phyloP scores from a whole-genome alignment of 2,797 vertebrate genomes.

The Sebastolobus altivelis region DNA sequence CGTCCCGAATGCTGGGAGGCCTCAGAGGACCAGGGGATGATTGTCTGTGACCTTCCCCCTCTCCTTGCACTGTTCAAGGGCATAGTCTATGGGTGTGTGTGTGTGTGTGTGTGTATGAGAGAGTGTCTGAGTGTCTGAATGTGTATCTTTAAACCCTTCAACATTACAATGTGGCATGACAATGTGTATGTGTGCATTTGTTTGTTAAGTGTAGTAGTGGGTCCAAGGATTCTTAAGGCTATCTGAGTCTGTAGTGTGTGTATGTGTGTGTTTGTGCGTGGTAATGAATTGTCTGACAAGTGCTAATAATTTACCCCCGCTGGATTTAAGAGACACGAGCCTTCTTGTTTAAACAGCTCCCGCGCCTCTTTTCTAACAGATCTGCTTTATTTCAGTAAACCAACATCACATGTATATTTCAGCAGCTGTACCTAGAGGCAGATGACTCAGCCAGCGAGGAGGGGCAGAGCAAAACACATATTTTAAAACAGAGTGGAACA shows the following conservation, averaged over 20 bases:
- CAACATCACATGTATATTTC: constrained; percentile 78
- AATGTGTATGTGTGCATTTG: background rate
- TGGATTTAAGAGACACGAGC: constrained; percentile 50
- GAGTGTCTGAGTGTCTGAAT: background rate
- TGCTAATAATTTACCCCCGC: constrained; percentile 48
- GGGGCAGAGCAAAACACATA: constrained; percentile 61
- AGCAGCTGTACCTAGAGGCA: constrained; percentile 67
- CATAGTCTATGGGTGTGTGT: constrained; percentile 29
- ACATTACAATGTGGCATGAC: background rate
- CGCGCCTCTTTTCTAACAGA: constrained; percentile 28
- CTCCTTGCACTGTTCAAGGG: constrained; percentile 71
- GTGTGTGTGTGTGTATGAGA: background rate
- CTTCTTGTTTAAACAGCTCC: constrained; percentile 54
- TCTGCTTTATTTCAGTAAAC: constrained; percentile 64
- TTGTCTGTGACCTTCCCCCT: constrained; percentile 77
- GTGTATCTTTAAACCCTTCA: constrained; percentile 15
- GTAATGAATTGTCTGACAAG: constrained; percentile 37
- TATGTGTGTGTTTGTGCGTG: constrained; percentile 4
- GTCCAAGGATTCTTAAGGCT: constrained; percentile 40
- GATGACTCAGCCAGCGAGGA: constrained; percentile 58
- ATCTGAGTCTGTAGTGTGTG: constrained; percentile 11
- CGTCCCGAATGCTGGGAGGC: constrained; percentile 69
- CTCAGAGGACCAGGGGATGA: constrained; percentile 71
- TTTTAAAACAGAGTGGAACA: constrained; percentile 62
- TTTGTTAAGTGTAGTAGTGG: constrained; percentile 8